phyloP scores from a whole-genome alignment of 1,140 invertebrate species.

The Helicoverpa zea region DNA sequence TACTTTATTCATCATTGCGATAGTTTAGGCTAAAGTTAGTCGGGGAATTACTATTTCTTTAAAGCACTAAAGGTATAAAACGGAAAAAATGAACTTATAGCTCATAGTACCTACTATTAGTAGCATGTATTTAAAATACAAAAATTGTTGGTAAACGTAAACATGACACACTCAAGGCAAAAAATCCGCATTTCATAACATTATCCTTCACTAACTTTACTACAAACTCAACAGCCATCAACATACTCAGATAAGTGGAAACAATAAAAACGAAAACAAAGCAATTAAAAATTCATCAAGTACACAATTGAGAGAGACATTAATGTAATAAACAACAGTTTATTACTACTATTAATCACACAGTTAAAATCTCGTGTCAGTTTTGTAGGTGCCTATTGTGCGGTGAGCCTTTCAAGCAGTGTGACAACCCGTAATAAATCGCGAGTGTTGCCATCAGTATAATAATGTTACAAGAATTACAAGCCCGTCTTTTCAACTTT shows the following conservation, averaged over 20 bases:
- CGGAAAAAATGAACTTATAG: too few relatives aligned
- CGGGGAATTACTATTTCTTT: too few relatives aligned
- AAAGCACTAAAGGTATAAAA: too few relatives aligned
- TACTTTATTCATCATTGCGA: too few relatives aligned
- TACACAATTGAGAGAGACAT: conserved; percentile 41
- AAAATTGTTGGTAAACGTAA: too few relatives aligned
- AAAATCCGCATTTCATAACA: neutral
- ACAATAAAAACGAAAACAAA: conserved; percentile 41
- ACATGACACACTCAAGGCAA: too few relatives aligned
- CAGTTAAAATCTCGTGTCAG: conserved; percentile 45
- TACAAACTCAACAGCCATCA: neutral
- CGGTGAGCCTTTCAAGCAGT: conserved; percentile 48
- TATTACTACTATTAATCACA: conserved; percentile 47
- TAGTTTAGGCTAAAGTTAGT: too few relatives aligned
- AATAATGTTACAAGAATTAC: conserved; percentile 48
- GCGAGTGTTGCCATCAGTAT: conserved; percentile 49
- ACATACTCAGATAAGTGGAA: conserved; percentile 23
- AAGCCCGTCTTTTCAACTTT: conserved; percentile 49
- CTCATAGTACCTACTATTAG: too few relatives aligned
- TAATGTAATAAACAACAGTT: conserved; percentile 34
- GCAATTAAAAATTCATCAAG: conserved; percentile 52
- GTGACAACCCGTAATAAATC: conserved; percentile 47
- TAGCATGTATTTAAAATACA: too few relatives aligned
- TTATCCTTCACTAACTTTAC: neutral
- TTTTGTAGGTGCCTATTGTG: conserved; percentile 48